Base-by-base conservation (phyloP, 2,888 invertebrate species). In the Poecilobothrus nobilitatus region DNA sequence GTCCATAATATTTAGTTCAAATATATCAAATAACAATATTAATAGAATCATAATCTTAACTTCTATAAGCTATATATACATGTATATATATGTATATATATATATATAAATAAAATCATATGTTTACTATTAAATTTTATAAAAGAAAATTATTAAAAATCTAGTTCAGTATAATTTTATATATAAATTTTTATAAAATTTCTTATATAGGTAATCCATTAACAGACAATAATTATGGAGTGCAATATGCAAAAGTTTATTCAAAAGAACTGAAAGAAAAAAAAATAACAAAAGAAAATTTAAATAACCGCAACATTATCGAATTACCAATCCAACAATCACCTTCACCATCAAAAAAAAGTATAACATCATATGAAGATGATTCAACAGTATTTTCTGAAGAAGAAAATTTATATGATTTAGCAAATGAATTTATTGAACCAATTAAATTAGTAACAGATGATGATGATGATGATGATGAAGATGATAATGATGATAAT, bases 351-450 rank as follows among this genome's bases (percentile, higher is more conserved):
- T 53, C 53, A 18, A 53, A 18, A 53, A 53, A 53, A 18, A 53
- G 53, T 53, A 53, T 6, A 53, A 53, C 53, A 4, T 53, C 53
- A 18, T 53, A 53, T n/a, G 53, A 53, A 12, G 53, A 53, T 6
- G 53, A 53, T 53, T 6, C 53, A 5, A n/a, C 53, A n/a, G 18
- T 6, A 53, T 53, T 53, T 53, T 53, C 53, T 18, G 53, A 53
- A 53, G 53, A 53, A 18, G 53, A 53, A 18, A 53, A 53, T 18
- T 53, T 53, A 53, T 53, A 53, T 53, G 53, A 53, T 53, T 53
- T 53, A 53, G n/a, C 53, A 53, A 53, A 53, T 53, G 53, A 53
- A 53, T 53, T 53, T 53, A n/a, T 53, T 53, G 53, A 53, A 53
- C 53, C 53, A 53, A 53, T 53, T 53, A 53, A 53, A n/a, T 53